These are phyloP conservation scores for Gambusia affinis DNA, from an alignment of 2,113 vertebrate species.

Conservation along the genomic window DNA sequence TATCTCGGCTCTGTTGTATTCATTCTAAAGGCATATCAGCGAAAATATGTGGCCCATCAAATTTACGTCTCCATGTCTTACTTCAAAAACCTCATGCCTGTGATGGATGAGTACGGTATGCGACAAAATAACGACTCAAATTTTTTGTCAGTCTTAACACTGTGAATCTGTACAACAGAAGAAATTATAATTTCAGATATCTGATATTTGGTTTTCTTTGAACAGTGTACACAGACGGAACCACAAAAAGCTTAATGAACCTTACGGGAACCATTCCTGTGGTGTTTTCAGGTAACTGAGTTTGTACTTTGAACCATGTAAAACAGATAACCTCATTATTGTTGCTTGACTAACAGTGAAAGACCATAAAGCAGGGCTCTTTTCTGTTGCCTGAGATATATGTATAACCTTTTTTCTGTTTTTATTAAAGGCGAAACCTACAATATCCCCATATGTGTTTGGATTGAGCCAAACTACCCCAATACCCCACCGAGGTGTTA, in stretches of 20 bases:
- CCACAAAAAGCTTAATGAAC: slow-evolving; percentile 85
- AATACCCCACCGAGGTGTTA: slow-evolving; percentile 91
- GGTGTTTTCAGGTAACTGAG: slow-evolving; percentile 79
- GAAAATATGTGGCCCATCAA: slow-evolving; percentile 86
- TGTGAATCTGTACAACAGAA: not conserved
- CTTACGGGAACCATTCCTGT: slow-evolving; percentile 89
- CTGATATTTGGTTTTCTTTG: slow-evolving; percentile 2
- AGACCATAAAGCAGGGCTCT: not conserved
- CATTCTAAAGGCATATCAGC: slow-evolving; percentile 83
- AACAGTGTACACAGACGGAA: slow-evolving; percentile 93
- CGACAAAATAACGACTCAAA: not conserved
- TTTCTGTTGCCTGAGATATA: not conserved
- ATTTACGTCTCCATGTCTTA: slow-evolving; percentile 80
- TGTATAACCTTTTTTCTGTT: not conserved
- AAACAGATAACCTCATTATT: not conserved
- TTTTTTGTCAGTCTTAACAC: not conserved
- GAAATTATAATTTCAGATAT: not conserved
- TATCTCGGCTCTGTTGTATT: not conserved
- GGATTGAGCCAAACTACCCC: slow-evolving; percentile 91
- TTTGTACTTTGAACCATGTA: not conserved
- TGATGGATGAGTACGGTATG: slow-evolving; percentile 88
- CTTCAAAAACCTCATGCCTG: slow-evolving; percentile 88
- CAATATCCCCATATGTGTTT: slow-evolving; percentile 90
- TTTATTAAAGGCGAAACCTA: slow-evolving; percentile 82
- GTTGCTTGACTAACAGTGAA: accelerated